Evolutionary conservation across 2,797 vertebrate genomes (phyloP).

Genomic region (Ptychobarbus kaznakovi): DNA sequence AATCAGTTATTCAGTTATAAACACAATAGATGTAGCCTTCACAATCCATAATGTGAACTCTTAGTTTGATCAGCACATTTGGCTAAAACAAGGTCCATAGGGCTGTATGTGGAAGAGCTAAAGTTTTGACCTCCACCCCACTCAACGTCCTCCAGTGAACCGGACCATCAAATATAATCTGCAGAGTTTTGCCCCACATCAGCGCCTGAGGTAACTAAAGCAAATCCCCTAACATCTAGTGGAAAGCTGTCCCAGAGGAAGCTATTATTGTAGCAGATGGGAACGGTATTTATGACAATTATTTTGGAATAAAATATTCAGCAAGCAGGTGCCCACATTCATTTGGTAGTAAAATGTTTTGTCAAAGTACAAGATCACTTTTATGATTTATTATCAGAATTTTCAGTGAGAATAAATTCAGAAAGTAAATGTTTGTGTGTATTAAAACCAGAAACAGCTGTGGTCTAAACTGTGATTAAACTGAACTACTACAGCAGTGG

Average conservation of each 20-base stretch:
- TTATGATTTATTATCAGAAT: slow-evolving; percentile 8
- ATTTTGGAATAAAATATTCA: slow-evolving; percentile 36
- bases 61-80: background rate
- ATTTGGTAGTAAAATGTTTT: slow-evolving; percentile 35
- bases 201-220: slow-evolving; percentile 1
- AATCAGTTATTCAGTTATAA: background rate
- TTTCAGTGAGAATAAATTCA: background rate
- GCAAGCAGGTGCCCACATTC: slow-evolving; percentile 39
- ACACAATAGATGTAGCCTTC: background rate
- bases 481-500: background rate
- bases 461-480: background rate
- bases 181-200: slow-evolving; percentile 11
- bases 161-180: background rate
- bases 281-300: slow-evolving; percentile 39
- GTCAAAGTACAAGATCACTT: background rate
- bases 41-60: background rate
- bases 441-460: background rate
- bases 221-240: slow-evolving; percentile 20
- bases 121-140: background rate
- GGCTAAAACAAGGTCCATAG: background rate
- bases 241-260: slow-evolving; percentile 5
- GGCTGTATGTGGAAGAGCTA: background rate
- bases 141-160: background rate
- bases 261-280: slow-evolving; percentile 35
- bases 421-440: background rate